These are phyloP conservation scores for Amyelois transitella DNA, from an alignment of 1,140 invertebrate species.

Conservation along the genomic window DNA sequence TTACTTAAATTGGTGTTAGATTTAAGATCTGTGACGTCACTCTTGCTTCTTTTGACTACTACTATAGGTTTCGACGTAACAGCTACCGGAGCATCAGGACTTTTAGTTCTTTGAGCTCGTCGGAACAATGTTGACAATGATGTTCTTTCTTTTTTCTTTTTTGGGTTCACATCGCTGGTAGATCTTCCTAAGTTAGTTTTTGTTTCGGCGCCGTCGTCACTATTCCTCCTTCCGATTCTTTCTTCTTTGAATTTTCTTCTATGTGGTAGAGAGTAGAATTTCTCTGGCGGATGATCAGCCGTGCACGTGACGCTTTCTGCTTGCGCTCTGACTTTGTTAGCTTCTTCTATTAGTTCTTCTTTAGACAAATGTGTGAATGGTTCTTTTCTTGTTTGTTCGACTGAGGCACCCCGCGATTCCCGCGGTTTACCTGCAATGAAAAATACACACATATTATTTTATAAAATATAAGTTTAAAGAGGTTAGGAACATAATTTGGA, in stretches of 20 bases:
- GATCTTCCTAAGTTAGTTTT: conserved; percentile 66
- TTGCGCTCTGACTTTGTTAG: conserved; percentile 80
- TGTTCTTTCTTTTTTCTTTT: conserved; percentile 64
- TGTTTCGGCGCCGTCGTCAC: conserved; percentile 48
- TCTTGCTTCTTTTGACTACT: conserved; percentile 77
- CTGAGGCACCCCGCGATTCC: conserved; percentile 45
- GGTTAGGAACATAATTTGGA: too few relatives aligned
- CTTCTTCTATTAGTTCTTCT: conserved; percentile 81
- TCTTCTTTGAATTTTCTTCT: conserved; percentile 65
- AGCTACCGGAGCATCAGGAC: conserved; percentile 53
- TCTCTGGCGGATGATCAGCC: conserved; percentile 73
- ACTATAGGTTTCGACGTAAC: conserved; percentile 55
- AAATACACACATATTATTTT: conserved; percentile 1
- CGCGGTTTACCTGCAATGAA: conserved; percentile 59
- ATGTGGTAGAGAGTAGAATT: conserved; percentile 79
- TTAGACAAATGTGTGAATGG: conserved; percentile 78
- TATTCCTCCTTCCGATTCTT: conserved; percentile 60
- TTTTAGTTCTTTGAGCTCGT: conserved; percentile 62
- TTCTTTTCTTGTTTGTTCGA: conserved; percentile 76
- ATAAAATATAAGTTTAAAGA: too few relatives aligned
- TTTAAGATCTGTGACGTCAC: conserved; percentile 79
- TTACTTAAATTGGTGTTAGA: conserved; percentile 64
- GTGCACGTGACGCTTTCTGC: conserved; percentile 79
- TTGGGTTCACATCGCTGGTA: conserved; percentile 73
- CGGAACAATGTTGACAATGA: conserved; percentile 78